Evolutionary conservation across 2,797 vertebrate species (phyloP).

Genomic region (Poecilia picta): DNA sequence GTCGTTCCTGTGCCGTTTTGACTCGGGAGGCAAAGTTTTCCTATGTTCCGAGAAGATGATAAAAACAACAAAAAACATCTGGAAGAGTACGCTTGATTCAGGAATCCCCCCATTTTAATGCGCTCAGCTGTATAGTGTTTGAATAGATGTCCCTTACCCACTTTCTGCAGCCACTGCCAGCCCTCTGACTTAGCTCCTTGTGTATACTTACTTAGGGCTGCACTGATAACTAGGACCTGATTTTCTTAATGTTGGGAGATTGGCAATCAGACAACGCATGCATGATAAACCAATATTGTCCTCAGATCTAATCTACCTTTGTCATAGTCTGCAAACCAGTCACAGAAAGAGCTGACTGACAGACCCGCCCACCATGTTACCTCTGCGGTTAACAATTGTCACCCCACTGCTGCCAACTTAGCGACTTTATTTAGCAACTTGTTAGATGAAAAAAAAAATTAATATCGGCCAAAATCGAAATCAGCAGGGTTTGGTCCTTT

Average conservation of each 20-base stretch:
- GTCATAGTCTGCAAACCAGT: not conserved
- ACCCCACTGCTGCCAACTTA: not conserved
- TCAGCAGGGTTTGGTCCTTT: not conserved
- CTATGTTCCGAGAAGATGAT: not conserved
- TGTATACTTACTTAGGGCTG: not conserved
- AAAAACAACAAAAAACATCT: too few relatives aligned
- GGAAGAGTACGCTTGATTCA: too few relatives aligned
- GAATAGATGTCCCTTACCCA: not conserved
- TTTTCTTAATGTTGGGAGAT: not conserved
- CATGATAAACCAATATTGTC: not conserved
- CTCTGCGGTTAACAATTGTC: not conserved
- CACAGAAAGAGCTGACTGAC: not conserved
- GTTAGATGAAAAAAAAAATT: not conserved
- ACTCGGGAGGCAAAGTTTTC: not conserved
- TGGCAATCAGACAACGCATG: not conserved
- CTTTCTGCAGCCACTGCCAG: not conserved
- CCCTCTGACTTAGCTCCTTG: not conserved
- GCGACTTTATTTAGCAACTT: not conserved
- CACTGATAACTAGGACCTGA: not conserved
- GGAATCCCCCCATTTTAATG: not conserved
- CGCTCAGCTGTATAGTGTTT: not conserved
- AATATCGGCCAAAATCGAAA: not conserved
- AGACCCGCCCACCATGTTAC: not conserved
- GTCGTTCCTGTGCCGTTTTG: not conserved
- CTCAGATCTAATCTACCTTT: not conserved